phyloP scores from a whole-genome alignment of 2,888 invertebrate genomes.

The Rotaria sp. region DNA sequence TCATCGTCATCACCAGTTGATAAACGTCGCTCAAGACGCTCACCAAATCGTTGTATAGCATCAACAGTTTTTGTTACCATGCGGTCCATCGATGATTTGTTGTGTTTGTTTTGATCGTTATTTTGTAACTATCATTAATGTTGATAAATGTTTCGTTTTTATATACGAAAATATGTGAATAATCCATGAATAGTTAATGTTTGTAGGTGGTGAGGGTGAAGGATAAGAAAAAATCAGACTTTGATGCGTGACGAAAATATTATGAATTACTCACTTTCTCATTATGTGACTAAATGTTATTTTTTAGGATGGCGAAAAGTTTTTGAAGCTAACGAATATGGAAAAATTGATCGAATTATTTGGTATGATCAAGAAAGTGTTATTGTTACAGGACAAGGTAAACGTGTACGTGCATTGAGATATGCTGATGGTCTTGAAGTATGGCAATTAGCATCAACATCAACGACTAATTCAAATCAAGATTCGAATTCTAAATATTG shows the following conservation, averaged over 20 bases:
- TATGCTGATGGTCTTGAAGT: conserved; percentile 35
- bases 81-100: background rate
- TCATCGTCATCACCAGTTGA: background rate
- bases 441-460: conserved; percentile 32
- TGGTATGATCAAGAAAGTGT: conserved; percentile 32
- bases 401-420: conserved; percentile 30
- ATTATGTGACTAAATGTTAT: background rate
- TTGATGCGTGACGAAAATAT: background rate
- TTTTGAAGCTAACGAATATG: conserved; percentile 32
- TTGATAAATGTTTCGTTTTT: background rate
- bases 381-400: conserved; percentile 32
- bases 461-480: background rate
- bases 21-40: background rate
- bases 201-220: background rate
- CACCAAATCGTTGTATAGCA: background rate
- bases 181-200: background rate
- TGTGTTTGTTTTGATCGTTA: background rate
- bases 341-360: conserved; percentile 35
- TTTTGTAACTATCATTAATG: background rate
- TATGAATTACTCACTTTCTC: background rate
- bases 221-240: background rate
- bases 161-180: background rate
- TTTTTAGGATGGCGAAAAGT: conserved; percentile 37
- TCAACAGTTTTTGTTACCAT: background rate
- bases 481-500: background rate